These are phyloP conservation scores for Sinelater perroti DNA, from an alignment of 2,888 invertebrate species.

Conservation along the genomic window DNA sequence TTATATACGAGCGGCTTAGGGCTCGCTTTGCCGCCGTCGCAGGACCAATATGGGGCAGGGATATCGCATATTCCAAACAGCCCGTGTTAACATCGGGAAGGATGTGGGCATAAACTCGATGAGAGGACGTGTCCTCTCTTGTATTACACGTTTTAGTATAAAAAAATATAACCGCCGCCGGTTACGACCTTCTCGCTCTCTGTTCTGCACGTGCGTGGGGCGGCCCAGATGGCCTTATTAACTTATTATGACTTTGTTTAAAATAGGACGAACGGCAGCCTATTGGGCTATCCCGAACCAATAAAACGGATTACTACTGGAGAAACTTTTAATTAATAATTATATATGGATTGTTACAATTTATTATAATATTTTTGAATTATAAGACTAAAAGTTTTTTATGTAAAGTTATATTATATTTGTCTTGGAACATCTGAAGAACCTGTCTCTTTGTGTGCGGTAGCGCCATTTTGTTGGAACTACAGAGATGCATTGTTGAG, in stretches of 20 bases:
- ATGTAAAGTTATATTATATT: too few relatives aligned
- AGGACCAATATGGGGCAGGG: conserved; percentile 37
- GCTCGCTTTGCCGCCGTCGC: conserved; percentile 35
- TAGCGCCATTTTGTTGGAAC: too few relatives aligned
- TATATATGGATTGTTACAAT: too few relatives aligned
- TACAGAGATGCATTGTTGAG: too few relatives aligned
- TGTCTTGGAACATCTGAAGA: too few relatives aligned
- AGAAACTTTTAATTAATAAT: too few relatives aligned
- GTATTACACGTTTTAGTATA: conserved; percentile 36
- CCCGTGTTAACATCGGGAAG: conserved; percentile 38
- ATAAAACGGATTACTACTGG: too few relatives aligned
- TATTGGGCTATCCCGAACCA: too few relatives aligned
- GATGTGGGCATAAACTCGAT: conserved; percentile 37
- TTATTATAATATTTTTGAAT: too few relatives aligned
- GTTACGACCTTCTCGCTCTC: conserved; percentile 20
- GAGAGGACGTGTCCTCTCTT: conserved; percentile 37
- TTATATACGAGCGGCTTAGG: conserved; percentile 41
- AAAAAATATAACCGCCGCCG: conserved; percentile 29
- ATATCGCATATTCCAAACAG: conserved; percentile 38
- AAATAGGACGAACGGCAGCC: too few relatives aligned
- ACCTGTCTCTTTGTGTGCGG: too few relatives aligned
- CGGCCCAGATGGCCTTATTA: conserved; percentile 21
- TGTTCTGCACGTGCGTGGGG: conserved; percentile 4
- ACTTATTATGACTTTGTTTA: conserved; percentile 17
- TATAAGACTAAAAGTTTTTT: too few relatives aligned